Evolutionary conservation across 1,140 invertebrate species (phyloP).

Genomic region (Eurosta solidaginis): DNA sequence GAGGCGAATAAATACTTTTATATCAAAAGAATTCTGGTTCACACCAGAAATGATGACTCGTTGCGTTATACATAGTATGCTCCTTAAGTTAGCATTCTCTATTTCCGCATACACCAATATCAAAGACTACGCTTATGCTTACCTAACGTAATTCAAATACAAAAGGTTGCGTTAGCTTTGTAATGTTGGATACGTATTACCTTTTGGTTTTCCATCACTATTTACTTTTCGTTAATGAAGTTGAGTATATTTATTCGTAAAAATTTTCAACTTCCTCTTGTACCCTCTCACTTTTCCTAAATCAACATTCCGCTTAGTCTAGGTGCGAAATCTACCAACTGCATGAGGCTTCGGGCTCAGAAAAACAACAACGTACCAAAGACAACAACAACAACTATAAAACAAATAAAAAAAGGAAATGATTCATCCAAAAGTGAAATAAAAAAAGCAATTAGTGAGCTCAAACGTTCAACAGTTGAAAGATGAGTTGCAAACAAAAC

Average conservation of each 20-base stretch:
- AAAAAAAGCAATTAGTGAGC: slow-evolving; percentile 58
- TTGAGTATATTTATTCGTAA: neutral
- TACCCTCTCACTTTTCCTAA: neutral
- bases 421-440: neutral
- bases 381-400: neutral
- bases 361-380: neutral
- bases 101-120: no score
- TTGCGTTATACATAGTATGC: no score
- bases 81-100: no score
- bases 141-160: no score
- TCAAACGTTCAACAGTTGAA: slow-evolving; percentile 37
- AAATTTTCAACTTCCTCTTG: neutral
- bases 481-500: slow-evolving; percentile 4
- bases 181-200: slow-evolving; percentile 1
- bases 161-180: slow-evolving; percentile 36
- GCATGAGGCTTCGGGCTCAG: neutral
- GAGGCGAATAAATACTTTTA: no score
- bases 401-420: neutral
- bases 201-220: slow-evolving; percentile 1
- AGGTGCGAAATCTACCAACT: neutral
- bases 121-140: no score
- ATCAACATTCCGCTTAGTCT: neutral
- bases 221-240: slow-evolving; percentile 23
- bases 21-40: no score
- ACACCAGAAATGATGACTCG: no score